phyloP scores from a whole-genome alignment of 2,113 vertebrate genomes.

The Columbina picui region DNA sequence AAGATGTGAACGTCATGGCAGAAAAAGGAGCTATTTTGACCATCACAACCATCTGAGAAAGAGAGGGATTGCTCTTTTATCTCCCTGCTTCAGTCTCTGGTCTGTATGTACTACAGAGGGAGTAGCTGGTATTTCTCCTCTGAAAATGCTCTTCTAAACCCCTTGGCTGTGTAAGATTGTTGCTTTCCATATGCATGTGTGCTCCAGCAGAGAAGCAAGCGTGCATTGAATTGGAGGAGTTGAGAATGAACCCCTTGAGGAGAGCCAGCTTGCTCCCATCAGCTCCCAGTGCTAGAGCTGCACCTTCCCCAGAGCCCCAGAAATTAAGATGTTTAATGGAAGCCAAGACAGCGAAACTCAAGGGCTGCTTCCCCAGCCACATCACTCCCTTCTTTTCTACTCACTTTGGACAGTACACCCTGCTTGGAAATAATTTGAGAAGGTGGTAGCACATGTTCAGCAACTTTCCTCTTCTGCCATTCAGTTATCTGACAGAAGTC shows the following conservation, averaged over 20 bases:
- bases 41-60: neutral
- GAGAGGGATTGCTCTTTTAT: neutral
- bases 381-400: neutral
- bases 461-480: neutral
- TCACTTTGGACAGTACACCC: neutral
- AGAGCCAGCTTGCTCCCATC: neutral
- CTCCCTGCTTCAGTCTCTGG: neutral
- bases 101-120: neutral
- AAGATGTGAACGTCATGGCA: neutral
- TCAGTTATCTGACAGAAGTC: neutral
- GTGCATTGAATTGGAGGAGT: neutral
- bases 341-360: neutral
- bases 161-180: neutral
- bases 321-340: neutral
- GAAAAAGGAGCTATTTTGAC: neutral
- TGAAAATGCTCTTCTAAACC: neutral
- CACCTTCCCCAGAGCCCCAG: neutral
- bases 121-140: neutral
- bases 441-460: neutral
- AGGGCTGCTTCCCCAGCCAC: neutral
- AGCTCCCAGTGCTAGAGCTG: rapidly evolving
- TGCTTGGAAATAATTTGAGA: neutral
- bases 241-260: neutral
- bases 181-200: rapidly evolving
- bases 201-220: neutral